Conservation (phyloP, 2,888 invertebrate species). For the Hyalella azteca region DNA sequence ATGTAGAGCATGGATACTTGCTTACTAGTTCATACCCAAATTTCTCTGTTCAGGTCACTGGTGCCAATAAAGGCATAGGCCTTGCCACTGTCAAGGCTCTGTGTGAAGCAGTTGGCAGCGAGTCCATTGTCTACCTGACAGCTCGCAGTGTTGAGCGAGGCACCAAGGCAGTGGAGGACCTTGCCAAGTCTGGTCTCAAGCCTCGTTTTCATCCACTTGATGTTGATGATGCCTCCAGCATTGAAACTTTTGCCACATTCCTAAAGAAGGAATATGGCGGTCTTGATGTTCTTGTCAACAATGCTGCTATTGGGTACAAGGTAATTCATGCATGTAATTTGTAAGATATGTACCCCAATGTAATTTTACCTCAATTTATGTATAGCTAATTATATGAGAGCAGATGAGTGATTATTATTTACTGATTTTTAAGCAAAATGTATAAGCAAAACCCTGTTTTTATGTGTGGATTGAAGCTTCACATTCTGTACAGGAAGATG, state of each 20-base stretch:
- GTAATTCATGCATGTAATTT: too few relatives aligned
- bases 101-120: constrained; percentile 68
- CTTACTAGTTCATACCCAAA: background rate
- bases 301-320: constrained; percentile 77
- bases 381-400: too few relatives aligned
- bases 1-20: background rate
- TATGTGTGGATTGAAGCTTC: too few relatives aligned
- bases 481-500: constrained; percentile 61
- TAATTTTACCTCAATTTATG: too few relatives aligned
- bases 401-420: too few relatives aligned
- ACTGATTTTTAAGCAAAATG: too few relatives aligned
- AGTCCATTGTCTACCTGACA: constrained; percentile 75
- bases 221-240: constrained; percentile 69
- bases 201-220: constrained; percentile 74
- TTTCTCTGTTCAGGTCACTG: constrained; percentile 69
- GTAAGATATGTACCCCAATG: too few relatives aligned
- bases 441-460: too few relatives aligned
- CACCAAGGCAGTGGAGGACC: constrained; percentile 68
- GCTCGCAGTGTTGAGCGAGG: constrained; percentile 70
- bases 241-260: constrained; percentile 69
- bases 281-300: constrained; percentile 76
- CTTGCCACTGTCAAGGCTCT: constrained; percentile 73
- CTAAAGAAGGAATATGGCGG: constrained; percentile 71
- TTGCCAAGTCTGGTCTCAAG: constrained; percentile 63
- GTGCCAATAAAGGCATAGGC: constrained; percentile 76